A percentile compares a stretch with the other conserved stretches of the same genome.
Evolutionary conservation across 2,888 invertebrate genomes (phyloP).

Genomic region (Synergus umbraculus): DNA sequence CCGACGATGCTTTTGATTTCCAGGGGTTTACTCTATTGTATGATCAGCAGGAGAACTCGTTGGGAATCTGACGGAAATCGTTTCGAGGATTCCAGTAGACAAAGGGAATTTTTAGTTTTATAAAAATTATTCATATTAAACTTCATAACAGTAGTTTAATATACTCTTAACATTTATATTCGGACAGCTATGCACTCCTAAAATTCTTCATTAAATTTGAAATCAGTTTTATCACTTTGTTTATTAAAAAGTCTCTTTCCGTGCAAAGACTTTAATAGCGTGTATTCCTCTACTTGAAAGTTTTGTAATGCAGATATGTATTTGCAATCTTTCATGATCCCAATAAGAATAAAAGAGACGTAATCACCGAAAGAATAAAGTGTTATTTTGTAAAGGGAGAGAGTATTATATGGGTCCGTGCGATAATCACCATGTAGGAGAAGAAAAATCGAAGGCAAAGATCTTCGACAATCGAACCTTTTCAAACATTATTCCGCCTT

Average conservation of each 20-base stretch:
- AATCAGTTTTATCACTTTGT: no score
- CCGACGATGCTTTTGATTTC: constrained; percentile 74
- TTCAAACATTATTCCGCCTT: constrained; percentile 42
- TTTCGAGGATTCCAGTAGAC: constrained; percentile 5
- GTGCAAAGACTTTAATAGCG: neutral
- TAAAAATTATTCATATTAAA: no score
- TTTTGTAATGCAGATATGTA: neutral
- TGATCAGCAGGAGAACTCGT: constrained; percentile 3
- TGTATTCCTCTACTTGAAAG: neutral
- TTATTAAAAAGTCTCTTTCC: neutral
- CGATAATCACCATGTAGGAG: constrained; percentile 1
- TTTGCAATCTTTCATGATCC: neutral
- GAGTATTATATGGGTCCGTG: neutral
- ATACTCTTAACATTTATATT: no score
- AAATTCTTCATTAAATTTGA: no score
- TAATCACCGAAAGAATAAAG: neutral
- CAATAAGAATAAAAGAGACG: neutral
- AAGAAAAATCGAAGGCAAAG: constrained; percentile 4
- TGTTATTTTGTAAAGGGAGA: neutral
- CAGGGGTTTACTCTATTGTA: constrained; percentile 48
- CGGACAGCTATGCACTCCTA: no score
- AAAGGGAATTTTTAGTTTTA: neutral
- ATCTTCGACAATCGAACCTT: constrained; percentile 17
- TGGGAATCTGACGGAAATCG: neutral
- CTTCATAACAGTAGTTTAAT: no score